Percentiles rank a stretch among this genome's conserved stretches.
Conservation (phyloP, 2,888 invertebrate species). For the Pecten maximus region DNA sequence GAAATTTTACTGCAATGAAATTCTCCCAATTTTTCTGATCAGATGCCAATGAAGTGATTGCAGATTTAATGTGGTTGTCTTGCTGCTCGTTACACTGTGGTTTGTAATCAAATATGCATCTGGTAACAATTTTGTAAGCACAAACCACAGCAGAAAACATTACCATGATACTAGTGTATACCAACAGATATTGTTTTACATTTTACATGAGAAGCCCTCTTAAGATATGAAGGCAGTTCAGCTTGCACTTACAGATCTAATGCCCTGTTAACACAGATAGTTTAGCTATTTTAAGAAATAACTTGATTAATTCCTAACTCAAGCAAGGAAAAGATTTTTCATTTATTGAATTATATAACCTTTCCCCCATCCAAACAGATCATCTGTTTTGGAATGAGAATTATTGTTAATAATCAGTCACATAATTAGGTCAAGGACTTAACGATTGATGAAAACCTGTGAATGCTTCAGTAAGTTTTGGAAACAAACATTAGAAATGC, state of each 20-base stretch:
- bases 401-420: not conserved
- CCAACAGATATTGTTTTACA: not conserved
- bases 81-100: too few relatives aligned
- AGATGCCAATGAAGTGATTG: not conserved
- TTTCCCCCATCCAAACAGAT: not conserved
- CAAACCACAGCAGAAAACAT: too few relatives aligned
- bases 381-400: not conserved
- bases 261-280: not conserved
- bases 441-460: not conserved
- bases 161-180: too few relatives aligned
- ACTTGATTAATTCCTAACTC: not conserved
- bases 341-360: not conserved
- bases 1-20: too few relatives aligned
- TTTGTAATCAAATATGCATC: too few relatives aligned
- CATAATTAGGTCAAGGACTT: not conserved
- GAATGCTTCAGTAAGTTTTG: constrained; percentile 23
- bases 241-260: not conserved
- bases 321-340: not conserved
- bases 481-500: constrained; percentile 1
- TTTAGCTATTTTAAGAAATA: not conserved
- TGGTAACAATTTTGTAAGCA: too few relatives aligned
- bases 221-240: not conserved
- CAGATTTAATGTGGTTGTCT: too few relatives aligned
- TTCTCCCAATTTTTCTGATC: not conserved
- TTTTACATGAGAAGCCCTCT: not conserved